A percentile compares a stretch with the other conserved stretches of the same genome.
Conservation (phyloP, 2,888 invertebrate genomes). For the Pandemis corylana region DNA sequence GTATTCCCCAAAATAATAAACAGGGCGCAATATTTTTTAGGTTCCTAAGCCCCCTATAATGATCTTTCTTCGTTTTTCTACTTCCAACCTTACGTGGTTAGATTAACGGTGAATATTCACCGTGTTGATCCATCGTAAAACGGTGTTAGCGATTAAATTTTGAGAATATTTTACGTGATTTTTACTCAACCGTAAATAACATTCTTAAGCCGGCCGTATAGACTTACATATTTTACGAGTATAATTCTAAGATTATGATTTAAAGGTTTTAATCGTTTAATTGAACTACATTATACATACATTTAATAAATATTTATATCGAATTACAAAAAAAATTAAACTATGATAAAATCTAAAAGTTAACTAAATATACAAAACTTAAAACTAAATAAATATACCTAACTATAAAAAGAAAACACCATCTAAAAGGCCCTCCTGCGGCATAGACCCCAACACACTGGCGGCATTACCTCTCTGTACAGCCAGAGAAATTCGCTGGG, state of each 20-base stretch:
- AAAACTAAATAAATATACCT: too few relatives aligned
- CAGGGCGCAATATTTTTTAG: slow-evolving; percentile 10
- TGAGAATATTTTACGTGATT: slow-evolving; percentile 24
- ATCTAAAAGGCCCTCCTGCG: too few relatives aligned
- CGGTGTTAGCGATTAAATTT: slow-evolving; percentile 22
- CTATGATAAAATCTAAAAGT: too few relatives aligned
- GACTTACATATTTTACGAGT: background rate
- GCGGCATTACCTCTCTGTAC: too few relatives aligned
- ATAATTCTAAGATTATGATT: background rate
- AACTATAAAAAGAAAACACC: too few relatives aligned
- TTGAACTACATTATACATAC: too few relatives aligned
- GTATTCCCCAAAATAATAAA: slow-evolving; percentile 8
- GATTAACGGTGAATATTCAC: slow-evolving; percentile 1
- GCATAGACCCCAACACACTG: too few relatives aligned
- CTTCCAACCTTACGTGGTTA: background rate
- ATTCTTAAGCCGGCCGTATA: slow-evolving; percentile 12
- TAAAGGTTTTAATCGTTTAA: too few relatives aligned
- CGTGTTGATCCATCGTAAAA: background rate
- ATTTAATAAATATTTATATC: too few relatives aligned
- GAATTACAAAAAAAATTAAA: too few relatives aligned
- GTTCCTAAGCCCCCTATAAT: slow-evolving; percentile 28
- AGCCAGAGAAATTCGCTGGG: too few relatives aligned
- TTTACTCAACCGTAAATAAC: slow-evolving; percentile 26
- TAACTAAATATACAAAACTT: too few relatives aligned
- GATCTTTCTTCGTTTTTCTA: background rate